Conservation (phyloP, 2,888 invertebrate species). For the Aleiodes leptofemur region DNA sequence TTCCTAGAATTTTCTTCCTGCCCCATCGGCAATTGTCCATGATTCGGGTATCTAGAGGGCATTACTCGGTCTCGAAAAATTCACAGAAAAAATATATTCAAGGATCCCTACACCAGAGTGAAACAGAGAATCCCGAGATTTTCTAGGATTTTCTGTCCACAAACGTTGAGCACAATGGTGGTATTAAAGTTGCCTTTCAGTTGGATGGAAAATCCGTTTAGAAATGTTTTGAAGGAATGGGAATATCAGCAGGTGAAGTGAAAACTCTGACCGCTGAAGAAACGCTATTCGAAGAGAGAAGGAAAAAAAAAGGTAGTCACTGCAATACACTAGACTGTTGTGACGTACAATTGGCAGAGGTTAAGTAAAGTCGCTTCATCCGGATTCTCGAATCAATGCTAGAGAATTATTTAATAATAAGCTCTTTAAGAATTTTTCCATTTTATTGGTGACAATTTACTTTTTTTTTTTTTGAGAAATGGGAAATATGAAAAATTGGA, state of each 20-base stretch:
- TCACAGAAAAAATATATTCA: neutral
- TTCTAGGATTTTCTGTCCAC: conserved; percentile 25
- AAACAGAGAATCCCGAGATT: neutral
- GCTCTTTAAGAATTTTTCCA: too few species aligned
- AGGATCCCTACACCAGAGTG: too few species aligned
- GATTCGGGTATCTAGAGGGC: neutral
- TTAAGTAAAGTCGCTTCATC: conserved; percentile 34
- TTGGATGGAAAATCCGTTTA: conserved; percentile 68
- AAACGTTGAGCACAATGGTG: conserved; percentile 61
- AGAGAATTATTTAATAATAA: neutral
- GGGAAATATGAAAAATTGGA: too few species aligned
- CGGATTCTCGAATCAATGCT: conserved; percentile 14
- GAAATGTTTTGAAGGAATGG: conserved; percentile 50
- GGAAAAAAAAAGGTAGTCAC: neutral
- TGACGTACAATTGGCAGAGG: conserved; percentile 42
- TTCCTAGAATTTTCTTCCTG: conserved; percentile 69
- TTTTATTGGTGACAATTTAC: too few species aligned
- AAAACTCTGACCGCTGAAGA: conserved; percentile 25
- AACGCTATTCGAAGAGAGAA: neutral
- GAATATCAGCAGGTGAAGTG: conserved; percentile 46
- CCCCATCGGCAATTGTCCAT: conserved; percentile 37
- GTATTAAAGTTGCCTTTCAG: conserved; percentile 66
- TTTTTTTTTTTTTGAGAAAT: too few species aligned
- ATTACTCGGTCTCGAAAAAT: neutral
- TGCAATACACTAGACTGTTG: conserved; percentile 34